Conservation (phyloP, 2,888 invertebrate genomes). For the Perithous albicinctus region DNA sequence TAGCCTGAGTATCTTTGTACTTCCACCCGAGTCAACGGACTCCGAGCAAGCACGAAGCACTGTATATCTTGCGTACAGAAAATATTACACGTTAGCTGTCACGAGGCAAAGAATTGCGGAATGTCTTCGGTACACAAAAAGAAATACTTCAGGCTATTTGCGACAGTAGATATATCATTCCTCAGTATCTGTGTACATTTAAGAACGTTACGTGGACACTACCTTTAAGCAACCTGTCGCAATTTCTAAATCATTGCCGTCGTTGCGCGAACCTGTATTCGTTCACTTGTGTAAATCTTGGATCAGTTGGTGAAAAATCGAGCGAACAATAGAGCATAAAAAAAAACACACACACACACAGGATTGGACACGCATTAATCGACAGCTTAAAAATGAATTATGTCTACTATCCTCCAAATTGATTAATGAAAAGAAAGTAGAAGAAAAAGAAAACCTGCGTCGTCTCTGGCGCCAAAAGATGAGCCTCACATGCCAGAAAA, state of each 20-base stretch:
- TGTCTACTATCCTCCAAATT: neutral
- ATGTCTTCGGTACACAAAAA: conserved; percentile 53
- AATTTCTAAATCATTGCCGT: conserved; percentile 50
- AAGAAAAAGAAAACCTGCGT: too few relatives aligned
- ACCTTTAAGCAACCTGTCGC: conserved; percentile 45
- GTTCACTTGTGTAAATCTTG: conserved; percentile 61
- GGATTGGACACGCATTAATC: neutral
- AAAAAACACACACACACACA: too few relatives aligned
- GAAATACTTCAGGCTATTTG: conserved; percentile 54
- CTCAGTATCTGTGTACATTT: neutral
- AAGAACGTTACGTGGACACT: neutral
- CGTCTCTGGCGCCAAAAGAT: neutral
- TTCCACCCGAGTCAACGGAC: conserved; percentile 42
- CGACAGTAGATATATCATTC: conserved; percentile 17
- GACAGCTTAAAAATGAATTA: conserved; percentile 17
- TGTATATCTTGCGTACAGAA: conserved; percentile 16
- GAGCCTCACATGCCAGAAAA: neutral
- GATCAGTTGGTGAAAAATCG: conserved; percentile 41
- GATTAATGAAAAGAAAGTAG: too few relatives aligned
- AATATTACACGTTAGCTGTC: conserved; percentile 23
- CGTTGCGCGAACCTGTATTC: neutral
- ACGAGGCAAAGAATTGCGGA: conserved; percentile 47
- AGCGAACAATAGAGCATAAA: neutral
- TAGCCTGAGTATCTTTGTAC: neutral
- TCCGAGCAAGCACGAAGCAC: conserved; percentile 14